phyloP scores from a whole-genome alignment of 2,888 invertebrate genomes.

The Apamea epomidion region DNA sequence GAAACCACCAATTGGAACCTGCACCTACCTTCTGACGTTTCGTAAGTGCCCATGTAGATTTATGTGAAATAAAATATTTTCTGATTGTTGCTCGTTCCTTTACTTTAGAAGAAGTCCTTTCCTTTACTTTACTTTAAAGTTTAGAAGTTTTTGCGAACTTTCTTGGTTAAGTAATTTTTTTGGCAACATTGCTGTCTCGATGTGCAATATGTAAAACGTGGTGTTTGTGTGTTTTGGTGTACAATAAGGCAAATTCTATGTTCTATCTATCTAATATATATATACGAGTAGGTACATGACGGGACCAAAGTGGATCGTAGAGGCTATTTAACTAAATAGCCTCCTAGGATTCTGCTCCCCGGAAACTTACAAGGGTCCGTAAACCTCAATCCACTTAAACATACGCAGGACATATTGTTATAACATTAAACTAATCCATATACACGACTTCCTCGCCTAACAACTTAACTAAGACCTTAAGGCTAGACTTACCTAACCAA shows the following conservation, averaged over 20 bases:
- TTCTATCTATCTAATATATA: background rate
- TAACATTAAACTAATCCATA: constrained; percentile 24
- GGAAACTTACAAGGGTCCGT: background rate
- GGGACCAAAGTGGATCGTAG: background rate
- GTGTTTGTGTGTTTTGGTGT: background rate
- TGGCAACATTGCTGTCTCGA: background rate
- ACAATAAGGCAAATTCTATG: background rate
- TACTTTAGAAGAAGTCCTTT: no score
- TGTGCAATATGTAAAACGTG: background rate
- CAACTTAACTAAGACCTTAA: constrained; percentile 33
- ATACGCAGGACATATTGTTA: background rate
- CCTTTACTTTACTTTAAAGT: no score
- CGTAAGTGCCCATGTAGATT: background rate
- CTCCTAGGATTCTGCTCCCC: background rate
- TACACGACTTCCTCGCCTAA: constrained; percentile 3
- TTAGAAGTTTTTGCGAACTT: background rate
- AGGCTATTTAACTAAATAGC: background rate
- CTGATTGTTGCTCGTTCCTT: background rate
- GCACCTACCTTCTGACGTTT: background rate
- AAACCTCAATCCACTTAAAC: constrained; percentile 3
- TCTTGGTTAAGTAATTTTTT: background rate
- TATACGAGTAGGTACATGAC: background rate
- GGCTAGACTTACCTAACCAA: constrained; percentile 17
- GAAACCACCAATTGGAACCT: background rate
- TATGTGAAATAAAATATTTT: background rate